These are phyloP conservation scores for Chaetura pelagica DNA, from an alignment of 2,113 vertebrate species.

Conservation along the genomic window DNA sequence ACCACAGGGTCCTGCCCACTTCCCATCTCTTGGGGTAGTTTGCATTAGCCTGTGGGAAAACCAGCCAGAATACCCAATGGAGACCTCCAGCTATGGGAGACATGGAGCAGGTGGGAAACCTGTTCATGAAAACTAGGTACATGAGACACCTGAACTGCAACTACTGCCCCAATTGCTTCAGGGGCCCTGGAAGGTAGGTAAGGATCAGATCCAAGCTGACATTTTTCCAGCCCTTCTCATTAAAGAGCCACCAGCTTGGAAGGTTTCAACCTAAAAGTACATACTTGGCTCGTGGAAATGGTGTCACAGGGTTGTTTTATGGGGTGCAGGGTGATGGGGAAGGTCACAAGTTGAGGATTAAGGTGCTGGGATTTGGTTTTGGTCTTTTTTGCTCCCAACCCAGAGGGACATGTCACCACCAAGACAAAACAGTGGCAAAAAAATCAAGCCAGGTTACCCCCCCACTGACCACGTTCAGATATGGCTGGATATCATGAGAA, in stretches of 20 bases:
- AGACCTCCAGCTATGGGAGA: constrained; percentile 43
- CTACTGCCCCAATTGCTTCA: not conserved
- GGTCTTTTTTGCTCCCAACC: not conserved
- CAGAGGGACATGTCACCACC: not conserved
- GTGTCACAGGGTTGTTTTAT: not conserved
- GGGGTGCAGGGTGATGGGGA: not conserved
- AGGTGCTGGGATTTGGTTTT: not conserved
- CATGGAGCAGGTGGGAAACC: constrained; percentile 39
- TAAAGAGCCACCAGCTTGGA: not conserved
- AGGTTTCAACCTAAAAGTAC: not conserved
- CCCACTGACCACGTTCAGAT: not conserved
- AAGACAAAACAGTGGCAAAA: not conserved
- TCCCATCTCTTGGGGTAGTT: not conserved
- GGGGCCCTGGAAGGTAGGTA: not conserved
- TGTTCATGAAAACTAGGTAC: constrained; percentile 35
- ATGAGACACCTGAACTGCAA: constrained; percentile 47
- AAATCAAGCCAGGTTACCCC: not conserved
- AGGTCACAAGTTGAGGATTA: not conserved
- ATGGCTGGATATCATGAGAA: fast-evolving
- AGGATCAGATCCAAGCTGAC: not conserved
- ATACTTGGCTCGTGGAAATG: not conserved
- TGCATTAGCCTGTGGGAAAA: constrained; percentile 63
- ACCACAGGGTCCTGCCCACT: not conserved
- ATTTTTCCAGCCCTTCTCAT: not conserved
- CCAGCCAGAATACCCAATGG: not conserved